phyloP scores from a whole-genome alignment of 2,113 vertebrate species.

The Psophia crepitans region DNA sequence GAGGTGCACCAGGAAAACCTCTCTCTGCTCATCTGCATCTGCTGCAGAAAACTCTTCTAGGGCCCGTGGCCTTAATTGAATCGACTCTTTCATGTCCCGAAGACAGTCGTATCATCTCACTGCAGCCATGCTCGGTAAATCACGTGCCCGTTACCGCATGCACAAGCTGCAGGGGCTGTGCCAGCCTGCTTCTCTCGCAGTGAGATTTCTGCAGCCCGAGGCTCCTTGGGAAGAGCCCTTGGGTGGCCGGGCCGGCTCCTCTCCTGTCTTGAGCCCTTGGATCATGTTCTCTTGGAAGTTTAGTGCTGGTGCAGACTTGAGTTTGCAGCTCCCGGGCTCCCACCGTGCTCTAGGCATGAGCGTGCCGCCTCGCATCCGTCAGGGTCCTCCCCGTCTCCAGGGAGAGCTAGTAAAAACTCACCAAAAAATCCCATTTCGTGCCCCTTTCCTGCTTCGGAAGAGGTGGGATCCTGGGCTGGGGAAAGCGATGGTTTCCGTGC shows the following conservation, averaged over 20 bases:
- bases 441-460: rapidly evolving
- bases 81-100: not conserved
- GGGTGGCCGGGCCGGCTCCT: not conserved
- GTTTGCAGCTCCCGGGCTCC: not conserved
- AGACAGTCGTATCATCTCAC: rapidly evolving
- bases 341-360: not conserved
- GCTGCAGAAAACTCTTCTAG: not conserved
- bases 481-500: not conserved
- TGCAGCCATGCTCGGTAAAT: not conserved
- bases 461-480: not conserved
- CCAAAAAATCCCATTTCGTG: not conserved
- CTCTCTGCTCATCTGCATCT: not conserved
- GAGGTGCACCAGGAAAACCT: not conserved
- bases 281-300: not conserved
- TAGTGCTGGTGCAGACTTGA: no score
- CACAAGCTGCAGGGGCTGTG: not conserved
- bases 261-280: not conserved
- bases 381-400: not conserved
- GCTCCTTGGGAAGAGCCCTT: not conserved
- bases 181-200: not conserved
- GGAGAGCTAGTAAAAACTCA: not conserved
- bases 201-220: not conserved
- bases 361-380: not conserved
- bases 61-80: not conserved
- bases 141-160: not conserved